These are phyloP conservation scores for Lagopus muta DNA, from an alignment of 2,113 vertebrate species.

Conservation along the genomic window DNA sequence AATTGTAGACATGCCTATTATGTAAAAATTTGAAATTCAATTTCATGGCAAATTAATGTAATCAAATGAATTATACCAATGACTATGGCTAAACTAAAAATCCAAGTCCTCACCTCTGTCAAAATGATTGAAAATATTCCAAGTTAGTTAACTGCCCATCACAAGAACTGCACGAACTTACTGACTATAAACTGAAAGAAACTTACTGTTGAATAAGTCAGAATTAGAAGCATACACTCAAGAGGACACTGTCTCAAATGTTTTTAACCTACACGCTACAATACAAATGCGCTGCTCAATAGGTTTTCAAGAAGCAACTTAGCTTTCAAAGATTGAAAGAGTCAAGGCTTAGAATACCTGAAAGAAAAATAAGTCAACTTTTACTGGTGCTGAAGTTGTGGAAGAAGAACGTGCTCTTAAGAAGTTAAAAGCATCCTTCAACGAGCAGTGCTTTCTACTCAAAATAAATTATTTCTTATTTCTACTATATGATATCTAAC, in stretches of 20 bases:
- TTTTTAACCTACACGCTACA: conserved; percentile 43
- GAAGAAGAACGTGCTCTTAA: not conserved
- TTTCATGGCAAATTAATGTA: not conserved
- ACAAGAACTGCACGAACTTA: conserved; percentile 5
- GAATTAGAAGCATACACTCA: not conserved
- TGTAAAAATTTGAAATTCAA: not conserved
- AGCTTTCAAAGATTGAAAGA: not conserved
- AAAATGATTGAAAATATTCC: not conserved
- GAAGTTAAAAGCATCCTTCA: not conserved
- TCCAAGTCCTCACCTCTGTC: not conserved
- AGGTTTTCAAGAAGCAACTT: not conserved
- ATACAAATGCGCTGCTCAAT: conserved; percentile 24
- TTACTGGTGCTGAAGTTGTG: not conserved
- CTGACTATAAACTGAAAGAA: conserved; percentile 1
- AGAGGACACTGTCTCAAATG: conserved; percentile 11
- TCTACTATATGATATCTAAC: not conserved
- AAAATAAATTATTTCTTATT: not conserved
- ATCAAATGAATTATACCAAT: not conserved
- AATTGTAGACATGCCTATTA: not conserved
- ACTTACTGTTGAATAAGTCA: conserved; percentile 12
- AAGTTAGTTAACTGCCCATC: not conserved
- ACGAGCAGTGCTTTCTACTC: not conserved
- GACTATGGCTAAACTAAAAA: not conserved
- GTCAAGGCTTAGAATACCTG: not conserved
- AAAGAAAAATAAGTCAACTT: not conserved